phyloP scores from a whole-genome alignment of 2,888 invertebrate species.

The Alcis repandata region DNA sequence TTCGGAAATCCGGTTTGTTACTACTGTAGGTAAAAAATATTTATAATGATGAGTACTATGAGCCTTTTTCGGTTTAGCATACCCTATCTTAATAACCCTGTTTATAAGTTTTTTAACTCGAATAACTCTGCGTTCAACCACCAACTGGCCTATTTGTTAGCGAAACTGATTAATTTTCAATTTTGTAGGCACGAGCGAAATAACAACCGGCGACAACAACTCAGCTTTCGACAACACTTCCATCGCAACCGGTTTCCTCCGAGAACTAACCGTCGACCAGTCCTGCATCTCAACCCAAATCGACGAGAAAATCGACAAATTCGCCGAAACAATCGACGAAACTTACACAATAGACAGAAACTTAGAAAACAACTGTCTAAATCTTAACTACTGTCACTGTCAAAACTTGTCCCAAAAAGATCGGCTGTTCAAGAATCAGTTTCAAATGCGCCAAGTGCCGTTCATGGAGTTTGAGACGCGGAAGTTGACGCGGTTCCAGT shows the following conservation, averaged over 20 bases:
- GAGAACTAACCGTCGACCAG: slow-evolving; percentile 62
- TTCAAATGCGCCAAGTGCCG: slow-evolving; percentile 41
- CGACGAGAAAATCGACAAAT: slow-evolving; percentile 48
- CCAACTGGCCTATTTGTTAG: too few relatives aligned
- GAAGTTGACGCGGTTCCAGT: slow-evolving; percentile 70
- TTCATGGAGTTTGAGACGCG: slow-evolving; percentile 59
- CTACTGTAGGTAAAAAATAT: too few relatives aligned
- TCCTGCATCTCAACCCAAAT: slow-evolving; percentile 58
- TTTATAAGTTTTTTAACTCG: too few relatives aligned
- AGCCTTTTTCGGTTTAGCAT: too few relatives aligned
- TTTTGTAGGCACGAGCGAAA: slow-evolving; percentile 61
- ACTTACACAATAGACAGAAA: background rate
- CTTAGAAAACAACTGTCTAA: slow-evolving; percentile 18
- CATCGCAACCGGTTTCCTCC: slow-evolving; percentile 58
- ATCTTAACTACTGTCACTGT: background rate
- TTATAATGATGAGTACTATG: too few relatives aligned
- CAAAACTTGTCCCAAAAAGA: slow-evolving; percentile 20
- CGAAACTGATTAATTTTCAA: too few relatives aligned
- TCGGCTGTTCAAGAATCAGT: background rate
- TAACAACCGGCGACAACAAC: slow-evolving; percentile 58
- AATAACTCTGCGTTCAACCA: too few relatives aligned
- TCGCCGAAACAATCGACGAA: slow-evolving; percentile 28
- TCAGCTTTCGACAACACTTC: slow-evolving; percentile 49
- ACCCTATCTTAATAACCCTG: too few relatives aligned
- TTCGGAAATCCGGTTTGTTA: too few relatives aligned